phyloP scores from a whole-genome alignment of 2,888 invertebrate species.

The Ariolimax columbianus region DNA sequence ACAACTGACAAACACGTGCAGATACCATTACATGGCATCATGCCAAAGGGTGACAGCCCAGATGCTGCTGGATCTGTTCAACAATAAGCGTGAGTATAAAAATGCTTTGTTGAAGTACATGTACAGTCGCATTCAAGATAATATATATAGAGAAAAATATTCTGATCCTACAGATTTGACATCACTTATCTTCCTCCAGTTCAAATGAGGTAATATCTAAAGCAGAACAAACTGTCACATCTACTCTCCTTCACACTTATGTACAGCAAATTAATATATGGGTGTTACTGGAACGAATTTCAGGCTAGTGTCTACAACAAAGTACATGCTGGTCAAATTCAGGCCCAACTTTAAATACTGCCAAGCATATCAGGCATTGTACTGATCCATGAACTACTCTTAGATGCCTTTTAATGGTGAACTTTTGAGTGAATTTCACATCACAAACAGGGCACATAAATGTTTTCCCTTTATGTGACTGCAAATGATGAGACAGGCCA shows the following conservation, averaged over 20 bases:
- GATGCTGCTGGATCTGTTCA: too few species aligned
- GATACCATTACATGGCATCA: too few species aligned
- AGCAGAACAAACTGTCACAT: background rate
- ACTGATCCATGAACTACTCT: constrained; percentile 19
- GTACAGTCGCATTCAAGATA: background rate
- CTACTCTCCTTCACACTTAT: background rate
- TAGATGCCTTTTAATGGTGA: constrained; percentile 22
- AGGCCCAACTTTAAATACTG: constrained; percentile 6
- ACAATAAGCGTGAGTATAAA: background rate
- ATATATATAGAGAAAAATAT: background rate
- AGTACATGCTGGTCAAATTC: constrained; percentile 42
- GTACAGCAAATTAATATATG: background rate
- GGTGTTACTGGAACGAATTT: background rate
- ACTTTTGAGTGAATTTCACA: constrained; percentile 35
- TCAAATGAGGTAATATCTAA: background rate
- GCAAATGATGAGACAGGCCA: constrained; percentile 52
- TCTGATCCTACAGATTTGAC: background rate
- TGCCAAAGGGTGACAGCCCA: too few species aligned
- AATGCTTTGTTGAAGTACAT: background rate
- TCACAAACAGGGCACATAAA: constrained; percentile 50
- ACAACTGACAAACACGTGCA: too few species aligned
- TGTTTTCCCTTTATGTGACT: constrained; percentile 50
- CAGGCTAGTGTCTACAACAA: constrained; percentile 12
- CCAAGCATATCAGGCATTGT: constrained; percentile 30
- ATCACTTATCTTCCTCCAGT: background rate